phyloP scores from a whole-genome alignment of 2,888 invertebrate species.

The Bembecia ichneumoniformis region DNA sequence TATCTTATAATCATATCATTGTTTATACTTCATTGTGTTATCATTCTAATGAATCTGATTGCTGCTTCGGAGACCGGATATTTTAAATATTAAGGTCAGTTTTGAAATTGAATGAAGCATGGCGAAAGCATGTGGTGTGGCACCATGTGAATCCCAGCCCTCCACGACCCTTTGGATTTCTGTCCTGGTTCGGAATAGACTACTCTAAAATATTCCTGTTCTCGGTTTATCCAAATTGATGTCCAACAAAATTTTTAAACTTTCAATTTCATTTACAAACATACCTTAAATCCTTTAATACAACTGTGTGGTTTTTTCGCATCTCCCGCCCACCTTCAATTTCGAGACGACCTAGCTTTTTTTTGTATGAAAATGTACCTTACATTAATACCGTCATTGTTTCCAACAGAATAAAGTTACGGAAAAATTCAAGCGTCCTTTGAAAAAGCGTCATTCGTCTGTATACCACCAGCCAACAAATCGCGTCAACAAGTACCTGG shows the following conservation, averaged over 20 bases:
- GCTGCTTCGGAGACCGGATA: slow-evolving; percentile 70
- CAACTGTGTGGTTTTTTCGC: too few relatives aligned
- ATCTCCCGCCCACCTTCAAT: not conserved
- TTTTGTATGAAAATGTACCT: not conserved
- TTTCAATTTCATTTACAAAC: too few relatives aligned
- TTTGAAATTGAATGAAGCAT: slow-evolving; percentile 49
- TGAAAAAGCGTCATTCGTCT: slow-evolving; percentile 89
- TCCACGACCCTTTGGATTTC: slow-evolving; percentile 7
- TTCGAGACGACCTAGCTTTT: not conserved
- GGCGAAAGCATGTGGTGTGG: slow-evolving; percentile 56
- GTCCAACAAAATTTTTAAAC: too few relatives aligned
- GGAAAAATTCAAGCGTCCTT: slow-evolving; percentile 88
- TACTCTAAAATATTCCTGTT: too few relatives aligned
- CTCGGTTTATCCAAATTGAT: too few relatives aligned
- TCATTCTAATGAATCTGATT: slow-evolving; percentile 59
- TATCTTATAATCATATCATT: not conserved
- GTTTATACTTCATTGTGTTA: slow-evolving; percentile 45
- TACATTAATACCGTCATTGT: not conserved
- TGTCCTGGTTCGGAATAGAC: too few relatives aligned
- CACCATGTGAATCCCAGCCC: slow-evolving; percentile 40
- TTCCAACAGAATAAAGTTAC: slow-evolving; percentile 85
- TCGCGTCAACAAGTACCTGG: slow-evolving; percentile 92
- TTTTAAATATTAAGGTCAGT: slow-evolving; percentile 67
- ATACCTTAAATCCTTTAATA: too few relatives aligned
- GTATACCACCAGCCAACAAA: slow-evolving; percentile 91